phyloP scores from a whole-genome alignment of 1,140 invertebrate genomes.

The Drosophila kepulauana region DNA sequence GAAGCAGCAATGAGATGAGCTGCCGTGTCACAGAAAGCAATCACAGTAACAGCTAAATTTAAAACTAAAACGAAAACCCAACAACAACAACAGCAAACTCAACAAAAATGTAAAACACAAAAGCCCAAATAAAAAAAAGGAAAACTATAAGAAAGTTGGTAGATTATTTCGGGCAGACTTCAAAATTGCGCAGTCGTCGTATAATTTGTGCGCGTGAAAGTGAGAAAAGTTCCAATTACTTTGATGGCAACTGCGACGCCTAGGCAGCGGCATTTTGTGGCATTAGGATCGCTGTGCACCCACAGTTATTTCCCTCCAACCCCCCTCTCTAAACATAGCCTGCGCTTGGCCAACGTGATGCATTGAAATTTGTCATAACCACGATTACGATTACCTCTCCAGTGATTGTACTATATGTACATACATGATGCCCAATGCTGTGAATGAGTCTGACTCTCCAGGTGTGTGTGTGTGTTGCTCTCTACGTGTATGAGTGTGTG shows the following conservation, averaged over 20 bases:
- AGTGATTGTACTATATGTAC: slow-evolving; percentile 56
- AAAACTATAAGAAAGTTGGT: slow-evolving; percentile 71
- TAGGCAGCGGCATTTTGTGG: slow-evolving; percentile 27
- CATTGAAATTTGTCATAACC: slow-evolving; percentile 80
- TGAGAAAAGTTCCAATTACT: slow-evolving; percentile 82
- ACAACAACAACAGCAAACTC: slow-evolving; percentile 9
- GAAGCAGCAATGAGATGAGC: slow-evolving; percentile 72
- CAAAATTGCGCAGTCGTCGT: slow-evolving; percentile 65
- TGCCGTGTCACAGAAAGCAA: slow-evolving; percentile 54
- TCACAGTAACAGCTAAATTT: slow-evolving; percentile 28
- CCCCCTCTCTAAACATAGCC: neutral
- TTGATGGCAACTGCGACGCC: slow-evolving; percentile 35
- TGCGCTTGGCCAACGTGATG: slow-evolving; percentile 25
- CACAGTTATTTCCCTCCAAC: slow-evolving; percentile 12
- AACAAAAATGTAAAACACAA: slow-evolving; percentile 27
- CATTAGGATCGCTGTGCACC: slow-evolving; percentile 44
- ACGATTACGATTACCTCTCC: slow-evolving; percentile 67
- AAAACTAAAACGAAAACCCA: slow-evolving; percentile 6
- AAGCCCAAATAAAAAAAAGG: slow-evolving; percentile 44
- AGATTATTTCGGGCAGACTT: slow-evolving; percentile 79
- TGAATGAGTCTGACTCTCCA: slow-evolving; percentile 34
- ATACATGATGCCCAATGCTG: slow-evolving; percentile 46
- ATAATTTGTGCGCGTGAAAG: slow-evolving; percentile 83
- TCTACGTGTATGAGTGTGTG: slow-evolving; percentile 4
- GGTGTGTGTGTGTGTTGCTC: neutral